A percentile compares a stretch with the other conserved stretches of the same genome.
Evolutionary conservation across 2,113 vertebrate genomes (phyloP).

Genomic region (Phodopus roborovskii): DNA sequence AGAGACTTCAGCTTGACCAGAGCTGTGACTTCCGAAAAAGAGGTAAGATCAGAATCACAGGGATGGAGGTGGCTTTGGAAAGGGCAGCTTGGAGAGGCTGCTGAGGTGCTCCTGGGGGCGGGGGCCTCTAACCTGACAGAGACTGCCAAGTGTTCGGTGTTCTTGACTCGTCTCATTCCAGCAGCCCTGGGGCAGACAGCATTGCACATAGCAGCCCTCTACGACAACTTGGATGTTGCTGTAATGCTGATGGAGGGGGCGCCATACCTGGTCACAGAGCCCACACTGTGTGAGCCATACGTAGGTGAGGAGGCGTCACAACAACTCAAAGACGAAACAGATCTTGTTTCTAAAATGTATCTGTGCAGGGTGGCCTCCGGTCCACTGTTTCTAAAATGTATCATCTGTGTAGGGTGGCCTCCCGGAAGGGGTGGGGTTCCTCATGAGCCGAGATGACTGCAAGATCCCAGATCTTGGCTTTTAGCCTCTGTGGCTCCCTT

Average conservation of each 20-base stretch:
- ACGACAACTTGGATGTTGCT: conserved; percentile 92
- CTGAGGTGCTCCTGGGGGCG: neutral
- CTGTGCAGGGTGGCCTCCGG: too few species aligned
- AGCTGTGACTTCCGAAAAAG: conserved; percentile 92
- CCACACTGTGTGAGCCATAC: conserved; percentile 90
- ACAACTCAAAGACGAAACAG: neutral
- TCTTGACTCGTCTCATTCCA: conserved; percentile 76
- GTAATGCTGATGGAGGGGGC: conserved; percentile 91
- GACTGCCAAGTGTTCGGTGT: conserved; percentile 82
- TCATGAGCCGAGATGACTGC: neutral
- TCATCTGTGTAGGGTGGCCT: neutral
- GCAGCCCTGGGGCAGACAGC: conserved; percentile 93
- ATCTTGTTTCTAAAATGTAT: too few species aligned
- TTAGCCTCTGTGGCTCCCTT: neutral
- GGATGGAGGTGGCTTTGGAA: neutral
- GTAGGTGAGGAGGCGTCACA: conserved; percentile 83
- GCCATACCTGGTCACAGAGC: conserved; percentile 91
- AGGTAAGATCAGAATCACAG: conserved; percentile 85
- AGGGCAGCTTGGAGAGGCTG: neutral
- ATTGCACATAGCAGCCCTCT: conserved; percentile 93
- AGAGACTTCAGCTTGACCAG: conserved; percentile 89
- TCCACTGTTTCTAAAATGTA: neutral
- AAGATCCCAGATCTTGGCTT: neutral
- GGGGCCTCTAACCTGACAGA: conserved; percentile 79
- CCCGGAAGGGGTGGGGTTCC: too few species aligned